Percentiles rank a stretch among this genome's conserved stretches.
Evolutionary conservation across 1,140 invertebrate species (phyloP).

Genomic region (Teleopsis dalmanni): DNA sequence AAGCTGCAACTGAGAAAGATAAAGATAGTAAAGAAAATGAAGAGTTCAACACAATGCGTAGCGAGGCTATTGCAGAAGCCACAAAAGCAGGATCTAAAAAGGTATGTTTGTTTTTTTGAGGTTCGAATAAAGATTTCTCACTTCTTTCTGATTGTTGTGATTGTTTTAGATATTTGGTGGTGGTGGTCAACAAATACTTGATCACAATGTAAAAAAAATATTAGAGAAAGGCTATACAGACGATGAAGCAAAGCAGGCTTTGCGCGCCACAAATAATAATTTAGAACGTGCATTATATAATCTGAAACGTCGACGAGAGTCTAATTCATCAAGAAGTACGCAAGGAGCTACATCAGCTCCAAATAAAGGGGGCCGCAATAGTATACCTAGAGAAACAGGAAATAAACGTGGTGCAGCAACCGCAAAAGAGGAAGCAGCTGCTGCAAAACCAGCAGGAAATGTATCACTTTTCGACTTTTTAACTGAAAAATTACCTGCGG

Average conservation of each 20-base stretch:
- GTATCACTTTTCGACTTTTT: conserved; percentile 82
- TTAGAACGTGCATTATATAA: conserved; percentile 62
- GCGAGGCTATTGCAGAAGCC: conserved; percentile 80
- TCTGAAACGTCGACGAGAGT: conserved; percentile 52
- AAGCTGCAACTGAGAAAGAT: conserved; percentile 49
- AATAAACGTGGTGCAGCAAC: conserved; percentile 35
- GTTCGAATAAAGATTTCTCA: too few species aligned
- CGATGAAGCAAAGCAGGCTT: conserved; percentile 67
- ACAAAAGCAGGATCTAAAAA: conserved; percentile 69
- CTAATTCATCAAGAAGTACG: conserved; percentile 41
- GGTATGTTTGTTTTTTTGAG: too few species aligned
- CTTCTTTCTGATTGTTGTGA: too few species aligned
- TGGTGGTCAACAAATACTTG: conserved; percentile 60
- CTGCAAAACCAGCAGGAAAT: conserved; percentile 70
- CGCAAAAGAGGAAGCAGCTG: conserved; percentile 53
- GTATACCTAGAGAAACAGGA: conserved; percentile 44
- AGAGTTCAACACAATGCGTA: conserved; percentile 78
- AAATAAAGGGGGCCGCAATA: conserved; percentile 38
- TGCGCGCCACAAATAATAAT: conserved; percentile 65
- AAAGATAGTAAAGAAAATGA: conserved; percentile 59
- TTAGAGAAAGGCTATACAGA: conserved; percentile 70
- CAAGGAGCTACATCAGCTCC: conserved; percentile 38
- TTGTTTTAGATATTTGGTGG: conserved; percentile 52
- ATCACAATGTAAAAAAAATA: conserved; percentile 73
- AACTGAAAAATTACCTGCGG: conserved; percentile 63